Base-by-base conservation (phyloP, 2,113 vertebrate genomes). In the Aspiorhynchus laticeps region DNA sequence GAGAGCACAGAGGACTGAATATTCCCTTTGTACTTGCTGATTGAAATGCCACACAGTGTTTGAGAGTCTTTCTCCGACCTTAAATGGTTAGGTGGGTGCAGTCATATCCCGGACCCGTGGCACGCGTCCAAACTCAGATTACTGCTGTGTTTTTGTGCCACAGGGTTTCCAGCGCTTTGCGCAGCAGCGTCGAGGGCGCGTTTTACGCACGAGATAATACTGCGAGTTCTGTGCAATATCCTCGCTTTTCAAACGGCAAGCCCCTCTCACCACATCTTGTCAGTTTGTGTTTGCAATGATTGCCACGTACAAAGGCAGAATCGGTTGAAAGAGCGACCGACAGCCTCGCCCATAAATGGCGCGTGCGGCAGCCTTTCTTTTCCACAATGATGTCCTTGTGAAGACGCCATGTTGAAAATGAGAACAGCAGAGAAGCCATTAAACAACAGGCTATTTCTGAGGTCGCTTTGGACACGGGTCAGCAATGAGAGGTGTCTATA, bases 361-460 rank as follows among this genome's bases (percentile, higher is more conserved):
- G 94, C 93, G 93, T 93, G 94, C 93, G 93, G 93, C 89, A 91
- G 75, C 90, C 86, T 92, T 92, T 76, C 88, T 91, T 91, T 88
- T 92, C 93, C 83, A 71, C 92, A 91, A 85, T 88, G 91, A 89
- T 90, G 88, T 90, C 90, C 93, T 94, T 94, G 69, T 91, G 87
- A 86, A 93, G 93, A 91, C 95, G 95, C 95, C 95, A 96, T 96
- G 95, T 96, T 95, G 95, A 95, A 92, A 92, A 80, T 84, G 91
- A 93, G 91, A 90, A 90, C 90, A 92, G 91, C 91, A 92, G 90
- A 94, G 90, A 94, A 92, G 91, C 92, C 93, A 92, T 88, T 93
- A 92, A 91, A 61, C 91, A 89, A 90, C 90, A 87, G 88, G 82
- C 82, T 86, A 83, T 59, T 88, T 73, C 67, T 69, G 89, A 89